Conservation (phyloP, 2,888 invertebrate genomes). For the Aethes cnicana region DNA sequence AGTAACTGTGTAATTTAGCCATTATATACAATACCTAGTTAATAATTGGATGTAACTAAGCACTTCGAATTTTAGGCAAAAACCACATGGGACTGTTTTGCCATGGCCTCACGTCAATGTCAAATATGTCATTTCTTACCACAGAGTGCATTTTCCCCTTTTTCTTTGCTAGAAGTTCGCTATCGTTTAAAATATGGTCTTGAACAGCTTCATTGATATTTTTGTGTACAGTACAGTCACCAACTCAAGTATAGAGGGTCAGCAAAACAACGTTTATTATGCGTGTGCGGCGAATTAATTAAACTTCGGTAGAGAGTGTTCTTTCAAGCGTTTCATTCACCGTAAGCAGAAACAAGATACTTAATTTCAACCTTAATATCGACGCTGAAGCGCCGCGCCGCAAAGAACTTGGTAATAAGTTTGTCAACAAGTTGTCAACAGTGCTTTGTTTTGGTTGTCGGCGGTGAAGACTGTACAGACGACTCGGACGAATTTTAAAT, state of each 20-base stretch:
- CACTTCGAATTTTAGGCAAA: slow-evolving; percentile 14
- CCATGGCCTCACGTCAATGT: too few species aligned
- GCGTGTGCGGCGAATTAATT: not conserved
- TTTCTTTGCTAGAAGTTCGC: too few species aligned
- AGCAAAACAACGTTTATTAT: not conserved
- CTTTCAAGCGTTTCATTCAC: too few species aligned
- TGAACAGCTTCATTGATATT: not conserved
- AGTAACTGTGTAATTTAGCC: slow-evolving; percentile 87
- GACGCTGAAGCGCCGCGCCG: not conserved
- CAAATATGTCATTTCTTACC: too few species aligned
- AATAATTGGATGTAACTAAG: slow-evolving; percentile 33
- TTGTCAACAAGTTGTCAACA: too few species aligned
- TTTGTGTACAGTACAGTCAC: slow-evolving; percentile 8
- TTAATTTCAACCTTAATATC: not conserved
- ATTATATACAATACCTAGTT: slow-evolving; percentile 57
- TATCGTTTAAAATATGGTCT: slow-evolving; percentile 2
- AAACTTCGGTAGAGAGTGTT: too few species aligned
- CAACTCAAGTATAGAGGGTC: slow-evolving; percentile 6
- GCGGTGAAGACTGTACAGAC: slow-evolving; percentile 15
- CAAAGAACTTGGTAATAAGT: slow-evolving; percentile 1
- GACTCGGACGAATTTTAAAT: slow-evolving; percentile 2
- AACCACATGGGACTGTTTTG: slow-evolving; percentile 25
- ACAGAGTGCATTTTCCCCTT: not conserved
- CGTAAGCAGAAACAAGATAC: too few species aligned
- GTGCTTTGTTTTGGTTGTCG: slow-evolving; percentile 12